A percentile compares a stretch with the other conserved stretches of the same genome.
phyloP scores from a whole-genome alignment of 2,888 invertebrate genomes.

The Trissoscelio sp. region DNA sequence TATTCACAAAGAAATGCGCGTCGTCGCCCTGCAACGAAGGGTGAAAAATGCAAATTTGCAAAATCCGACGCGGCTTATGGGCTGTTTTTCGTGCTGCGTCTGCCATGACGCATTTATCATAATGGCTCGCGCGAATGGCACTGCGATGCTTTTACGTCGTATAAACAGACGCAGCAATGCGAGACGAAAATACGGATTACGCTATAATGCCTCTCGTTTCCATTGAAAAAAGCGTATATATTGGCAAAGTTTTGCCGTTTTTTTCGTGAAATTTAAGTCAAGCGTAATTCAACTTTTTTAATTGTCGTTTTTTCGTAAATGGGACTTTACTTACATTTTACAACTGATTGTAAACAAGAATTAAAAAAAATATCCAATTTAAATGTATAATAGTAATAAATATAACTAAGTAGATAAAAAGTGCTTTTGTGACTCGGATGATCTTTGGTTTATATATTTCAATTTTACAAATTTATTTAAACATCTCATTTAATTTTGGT shows the following conservation, averaged over 20 bases:
- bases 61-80: slow-evolving; percentile 61
- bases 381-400: no score
- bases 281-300: slow-evolving; percentile 3
- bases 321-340: no score
- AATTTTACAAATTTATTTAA: no score
- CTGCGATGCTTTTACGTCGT: slow-evolving; percentile 59
- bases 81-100: slow-evolving; percentile 63
- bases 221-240: slow-evolving; percentile 30
- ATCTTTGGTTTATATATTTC: no score
- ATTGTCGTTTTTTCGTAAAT: neutral
- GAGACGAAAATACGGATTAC: slow-evolving; percentile 63
- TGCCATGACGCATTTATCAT: slow-evolving; percentile 67
- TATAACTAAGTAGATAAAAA: no score
- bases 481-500: no score
- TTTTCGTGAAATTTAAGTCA: neutral
- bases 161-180: slow-evolving; percentile 57
- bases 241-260: slow-evolving; percentile 31
- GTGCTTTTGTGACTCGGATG: no score
- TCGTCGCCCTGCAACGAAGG: slow-evolving; percentile 52
- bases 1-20: slow-evolving; percentile 64
- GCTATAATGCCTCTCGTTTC: slow-evolving; percentile 30
- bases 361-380: no score
- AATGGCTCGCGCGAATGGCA: slow-evolving; percentile 62
- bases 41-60: slow-evolving; percentile 72
- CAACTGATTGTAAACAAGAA: no score